A percentile compares a stretch with the other conserved stretches of the same genome.
Evolutionary conservation across 64 coral and sea anemone species (phyloP).

Genomic region (Porites lutea): DNA sequence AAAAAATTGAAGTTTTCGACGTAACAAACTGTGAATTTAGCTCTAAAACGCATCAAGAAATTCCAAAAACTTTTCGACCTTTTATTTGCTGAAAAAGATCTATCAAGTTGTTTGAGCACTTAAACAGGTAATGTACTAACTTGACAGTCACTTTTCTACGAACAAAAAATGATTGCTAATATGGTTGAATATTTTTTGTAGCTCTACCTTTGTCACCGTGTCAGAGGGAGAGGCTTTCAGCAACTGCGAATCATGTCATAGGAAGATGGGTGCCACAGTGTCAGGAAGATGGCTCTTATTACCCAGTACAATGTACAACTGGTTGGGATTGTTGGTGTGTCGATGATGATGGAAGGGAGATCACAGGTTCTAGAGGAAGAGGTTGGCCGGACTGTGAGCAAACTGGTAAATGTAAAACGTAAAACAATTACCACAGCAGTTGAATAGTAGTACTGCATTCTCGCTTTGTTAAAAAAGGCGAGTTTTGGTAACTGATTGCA

Average conservation of each 20-base stretch:
- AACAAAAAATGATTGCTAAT: too few relatives aligned
- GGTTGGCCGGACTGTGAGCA: slow-evolving; percentile 87
- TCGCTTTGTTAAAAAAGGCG: neutral
- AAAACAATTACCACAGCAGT: neutral
- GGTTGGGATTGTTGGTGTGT: slow-evolving; percentile 95
- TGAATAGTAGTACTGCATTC: too few relatives aligned
- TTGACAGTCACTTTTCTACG: too few relatives aligned
- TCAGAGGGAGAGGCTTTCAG: slow-evolving; percentile 69
- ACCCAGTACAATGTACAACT: slow-evolving; percentile 82
- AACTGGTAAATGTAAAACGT: slow-evolving; percentile 45
- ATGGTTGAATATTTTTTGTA: neutral
- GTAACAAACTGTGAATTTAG: too few relatives aligned
- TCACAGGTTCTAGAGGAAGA: slow-evolving; percentile 65
- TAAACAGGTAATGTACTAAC: too few relatives aligned
- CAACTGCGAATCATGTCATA: slow-evolving; percentile 71
- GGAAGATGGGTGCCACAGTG: slow-evolving; percentile 89
- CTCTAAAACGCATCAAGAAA: too few relatives aligned
- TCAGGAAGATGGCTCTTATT: slow-evolving; percentile 79
- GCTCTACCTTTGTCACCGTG: slow-evolving; percentile 63
- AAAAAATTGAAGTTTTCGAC: too few relatives aligned
- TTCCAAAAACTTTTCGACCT: too few relatives aligned
- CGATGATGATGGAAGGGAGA: slow-evolving; percentile 79
- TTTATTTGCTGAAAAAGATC: too few relatives aligned
- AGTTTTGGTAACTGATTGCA: neutral
- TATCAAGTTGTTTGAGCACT: too few relatives aligned